Percentiles rank a stretch among this genome's conserved stretches.
phyloP scores from a whole-genome alignment of 2,888 invertebrate species.

The Epistrophella euchroma region DNA sequence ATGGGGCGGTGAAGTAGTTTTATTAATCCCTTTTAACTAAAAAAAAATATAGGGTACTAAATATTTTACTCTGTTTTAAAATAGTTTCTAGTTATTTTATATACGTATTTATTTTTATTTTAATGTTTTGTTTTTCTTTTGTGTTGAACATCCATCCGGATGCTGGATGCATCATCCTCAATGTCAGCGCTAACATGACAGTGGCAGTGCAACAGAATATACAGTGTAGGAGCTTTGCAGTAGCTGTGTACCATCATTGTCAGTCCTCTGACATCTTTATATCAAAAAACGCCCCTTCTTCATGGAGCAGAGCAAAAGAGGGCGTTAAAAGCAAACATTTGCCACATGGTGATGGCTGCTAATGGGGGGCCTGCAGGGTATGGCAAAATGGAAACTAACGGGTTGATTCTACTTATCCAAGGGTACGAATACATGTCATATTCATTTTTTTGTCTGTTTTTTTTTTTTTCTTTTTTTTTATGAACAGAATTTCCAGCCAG shows the following conservation, averaged over 20 bases:
- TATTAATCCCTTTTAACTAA: too few species aligned
- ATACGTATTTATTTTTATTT: background rate
- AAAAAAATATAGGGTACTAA: background rate
- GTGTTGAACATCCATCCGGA: conserved; percentile 32
- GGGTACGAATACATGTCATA: conserved; percentile 62
- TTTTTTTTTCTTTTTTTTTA: conserved; percentile 27
- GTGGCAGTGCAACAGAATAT: conserved; percentile 39
- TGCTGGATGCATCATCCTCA: conserved; percentile 61
- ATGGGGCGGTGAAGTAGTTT: too few species aligned
- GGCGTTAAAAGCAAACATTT: conserved; percentile 32
- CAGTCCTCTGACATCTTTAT: conserved; percentile 31
- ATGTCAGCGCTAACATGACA: conserved; percentile 59
- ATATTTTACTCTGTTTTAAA: background rate
- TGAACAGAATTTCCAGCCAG: conserved; percentile 15
- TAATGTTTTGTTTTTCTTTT: conserved; percentile 14
- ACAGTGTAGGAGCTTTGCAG: conserved; percentile 3
- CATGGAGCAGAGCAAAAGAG: conserved; percentile 9
- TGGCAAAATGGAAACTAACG: conserved; percentile 40
- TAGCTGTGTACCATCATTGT: conserved; percentile 28
- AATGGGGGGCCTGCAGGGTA: conserved; percentile 2
- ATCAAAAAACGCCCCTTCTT: conserved; percentile 32
- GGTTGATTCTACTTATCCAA: conserved; percentile 52
- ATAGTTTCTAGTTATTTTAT: background rate
- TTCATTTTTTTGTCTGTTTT: conserved; percentile 47
- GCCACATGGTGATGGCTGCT: conserved; percentile 26